phyloP scores from a whole-genome alignment of 2,797 vertebrate species.

The Pangasius macronema region DNA sequence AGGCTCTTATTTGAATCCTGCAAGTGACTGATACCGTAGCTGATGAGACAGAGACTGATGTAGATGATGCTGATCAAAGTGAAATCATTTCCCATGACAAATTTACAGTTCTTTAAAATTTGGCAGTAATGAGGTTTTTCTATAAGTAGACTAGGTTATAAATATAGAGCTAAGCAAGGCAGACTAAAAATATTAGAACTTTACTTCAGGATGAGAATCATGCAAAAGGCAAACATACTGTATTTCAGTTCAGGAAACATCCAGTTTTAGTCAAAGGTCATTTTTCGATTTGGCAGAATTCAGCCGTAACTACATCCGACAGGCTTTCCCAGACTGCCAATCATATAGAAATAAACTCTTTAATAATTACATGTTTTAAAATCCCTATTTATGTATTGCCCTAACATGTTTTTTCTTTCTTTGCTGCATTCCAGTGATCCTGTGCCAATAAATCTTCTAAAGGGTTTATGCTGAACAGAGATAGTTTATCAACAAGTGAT shows the following conservation, averaged over 20 bases:
- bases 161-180: not conserved
- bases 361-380: constrained; percentile 6
- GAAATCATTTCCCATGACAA: not conserved
- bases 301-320: not conserved
- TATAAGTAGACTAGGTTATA: not conserved
- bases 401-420: constrained; percentile 22
- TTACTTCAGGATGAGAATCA: not conserved
- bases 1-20: not conserved
- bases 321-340: not conserved
- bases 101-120: not conserved
- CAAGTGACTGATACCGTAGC: not conserved
- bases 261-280: not conserved
- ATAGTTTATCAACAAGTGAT: constrained; percentile 42
- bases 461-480: constrained; percentile 12
- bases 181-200: not conserved
- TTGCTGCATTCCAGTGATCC: not conserved
- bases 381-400: constrained; percentile 11
- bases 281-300: not conserved
- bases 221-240: not conserved
- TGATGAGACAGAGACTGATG: not conserved
- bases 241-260: not conserved
- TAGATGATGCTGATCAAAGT: not conserved
- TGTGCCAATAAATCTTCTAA: constrained; percentile 17
- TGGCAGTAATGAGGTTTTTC: not conserved
- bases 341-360: constrained; percentile 5